A percentile compares a stretch with the other conserved stretches of the same genome.
Conservation (phyloP, 2,797 vertebrate genomes). For the Balearica regulorum region DNA sequence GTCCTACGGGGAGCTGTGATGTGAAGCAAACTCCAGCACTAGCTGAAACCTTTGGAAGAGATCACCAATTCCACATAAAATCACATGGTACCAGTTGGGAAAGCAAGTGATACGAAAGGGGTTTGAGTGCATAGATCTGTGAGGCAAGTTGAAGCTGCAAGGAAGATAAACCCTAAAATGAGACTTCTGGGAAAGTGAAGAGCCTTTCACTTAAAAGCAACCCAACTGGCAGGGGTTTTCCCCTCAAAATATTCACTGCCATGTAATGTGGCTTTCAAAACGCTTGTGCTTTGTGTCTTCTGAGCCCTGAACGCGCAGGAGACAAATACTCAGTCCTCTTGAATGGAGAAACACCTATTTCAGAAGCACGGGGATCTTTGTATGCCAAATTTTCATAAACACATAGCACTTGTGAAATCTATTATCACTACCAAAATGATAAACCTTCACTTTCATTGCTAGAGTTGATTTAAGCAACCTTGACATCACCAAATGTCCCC, state of each 20-base stretch:
- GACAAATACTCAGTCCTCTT: fast-evolving
- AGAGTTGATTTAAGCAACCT: background rate
- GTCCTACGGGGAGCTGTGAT: fast-evolving
- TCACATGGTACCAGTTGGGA: background rate
- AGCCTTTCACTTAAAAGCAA: background rate
- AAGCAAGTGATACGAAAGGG: background rate
- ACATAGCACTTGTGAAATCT: background rate
- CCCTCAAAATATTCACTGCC: background rate
- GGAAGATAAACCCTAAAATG: background rate
- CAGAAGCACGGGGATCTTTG: background rate
- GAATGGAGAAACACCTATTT: background rate
- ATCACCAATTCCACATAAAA: background rate
- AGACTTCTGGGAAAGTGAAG: background rate
- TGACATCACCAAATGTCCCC: background rate
- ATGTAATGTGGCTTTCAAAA: background rate
- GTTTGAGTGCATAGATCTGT: background rate
- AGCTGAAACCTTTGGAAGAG: background rate
- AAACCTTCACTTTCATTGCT: background rate
- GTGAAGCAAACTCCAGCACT: background rate
- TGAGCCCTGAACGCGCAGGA: background rate
- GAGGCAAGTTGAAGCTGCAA: background rate
- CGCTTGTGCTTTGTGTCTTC: background rate
- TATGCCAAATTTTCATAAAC: background rate
- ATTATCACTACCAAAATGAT: background rate
- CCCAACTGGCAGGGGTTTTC: background rate